Evolutionary conservation across 2,113 vertebrate genomes (phyloP), one percentile per base, ranked within the genome.

Genomic region (Merops nubicus): DNA sequence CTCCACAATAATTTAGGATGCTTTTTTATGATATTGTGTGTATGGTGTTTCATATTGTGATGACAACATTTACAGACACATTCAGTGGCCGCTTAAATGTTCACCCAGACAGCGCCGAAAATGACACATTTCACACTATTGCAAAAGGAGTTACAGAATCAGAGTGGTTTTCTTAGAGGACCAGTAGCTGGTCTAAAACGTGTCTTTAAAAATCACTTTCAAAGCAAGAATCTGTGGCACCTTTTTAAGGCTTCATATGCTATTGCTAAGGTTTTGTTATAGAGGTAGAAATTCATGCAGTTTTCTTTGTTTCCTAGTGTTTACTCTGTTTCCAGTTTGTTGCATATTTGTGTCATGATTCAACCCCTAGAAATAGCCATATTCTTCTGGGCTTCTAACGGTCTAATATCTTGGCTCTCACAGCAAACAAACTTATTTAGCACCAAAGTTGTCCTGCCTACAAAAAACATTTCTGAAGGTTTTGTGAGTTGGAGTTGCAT

Each of bases 301-400:
- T 65, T 93, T 89, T 93, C 76, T 80, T 93, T 92, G 88, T 86
- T 95, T 96, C 63, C 42, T 85, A 64, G 5, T 93, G 74, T 94
- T 95, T 94, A 85, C 38, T 83, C 84, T 85, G 88, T 96, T 95
- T 96, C 93, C 85, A 94, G 94, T 97, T 93, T 88, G 68, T 92
- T 95, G 73, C 93, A 93, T 97, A 57, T 48, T 95, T 95, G 23
- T 60, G 48, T 45, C 50, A 56, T 97, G 91, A 94, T 57, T 95
- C 88, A 88, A 4, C 21, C 62, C 36, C 95, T 69, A 93, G 77
- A 97, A 96, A 96, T 73, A 96, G 91, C 64, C 20, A 53, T 79
- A 77, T 59, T 87, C 60, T 95, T 96, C 79, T 94, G 69, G 76
- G 73, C 53, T 92, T 91, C 45, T 70, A 95, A 72, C 38, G 23